Evolutionary conservation across 2,888 invertebrate species (phyloP).

Genomic region (Leptinotarsa rubiginosa): DNA sequence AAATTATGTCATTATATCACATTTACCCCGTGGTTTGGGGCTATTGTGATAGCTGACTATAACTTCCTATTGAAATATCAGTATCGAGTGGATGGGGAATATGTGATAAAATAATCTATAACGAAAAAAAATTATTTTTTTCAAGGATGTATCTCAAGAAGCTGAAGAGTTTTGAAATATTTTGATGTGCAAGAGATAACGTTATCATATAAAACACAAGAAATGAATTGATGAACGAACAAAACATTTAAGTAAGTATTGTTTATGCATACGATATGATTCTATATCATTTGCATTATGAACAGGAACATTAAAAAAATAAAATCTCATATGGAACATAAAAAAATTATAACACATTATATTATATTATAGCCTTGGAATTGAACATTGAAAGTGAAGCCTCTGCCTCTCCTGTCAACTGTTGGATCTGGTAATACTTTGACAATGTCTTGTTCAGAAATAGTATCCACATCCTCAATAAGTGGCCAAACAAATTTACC

Average conservation of each 20-base stretch:
- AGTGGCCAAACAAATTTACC: constrained; percentile 10
- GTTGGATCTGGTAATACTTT: constrained; percentile 1
- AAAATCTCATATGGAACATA: constrained; percentile 2
- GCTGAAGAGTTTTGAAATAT: too few species aligned
- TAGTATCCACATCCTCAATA: constrained; percentile 8
- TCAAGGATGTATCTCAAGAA: too few species aligned
- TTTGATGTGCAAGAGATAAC: too few species aligned
- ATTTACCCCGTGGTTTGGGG: too few species aligned
- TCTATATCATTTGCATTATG: neutral
- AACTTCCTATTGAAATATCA: too few species aligned
- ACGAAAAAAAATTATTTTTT: too few species aligned
- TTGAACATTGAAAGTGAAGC: constrained; percentile 1
- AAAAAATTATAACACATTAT: constrained; percentile 2
- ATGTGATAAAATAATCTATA: too few species aligned
- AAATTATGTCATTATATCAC: too few species aligned
- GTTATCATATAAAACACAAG: too few species aligned
- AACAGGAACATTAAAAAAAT: constrained; percentile 2
- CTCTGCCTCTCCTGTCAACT: neutral
- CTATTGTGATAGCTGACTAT: too few species aligned
- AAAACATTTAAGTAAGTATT: neutral
- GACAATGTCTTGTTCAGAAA: constrained; percentile 6
- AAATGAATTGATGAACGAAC: too few species aligned
- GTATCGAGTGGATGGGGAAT: too few species aligned
- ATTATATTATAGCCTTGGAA: constrained; percentile 6
- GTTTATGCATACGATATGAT: neutral